Conservation (phyloP, 2,797 vertebrate genomes). For the Enteromius mattozi region DNA sequence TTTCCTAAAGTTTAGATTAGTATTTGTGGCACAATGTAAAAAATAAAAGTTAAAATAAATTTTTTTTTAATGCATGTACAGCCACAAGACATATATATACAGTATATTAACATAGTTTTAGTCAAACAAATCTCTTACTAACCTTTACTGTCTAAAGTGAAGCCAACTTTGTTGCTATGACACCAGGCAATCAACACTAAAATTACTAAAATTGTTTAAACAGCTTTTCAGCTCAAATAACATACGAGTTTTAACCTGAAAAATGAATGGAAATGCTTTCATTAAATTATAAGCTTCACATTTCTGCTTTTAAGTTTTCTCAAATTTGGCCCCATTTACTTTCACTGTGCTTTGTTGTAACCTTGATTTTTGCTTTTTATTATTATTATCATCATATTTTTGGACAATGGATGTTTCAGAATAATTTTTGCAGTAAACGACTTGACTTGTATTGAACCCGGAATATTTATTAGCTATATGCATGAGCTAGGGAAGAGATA, state of each 20-base stretch:
- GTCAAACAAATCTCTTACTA: not conserved
- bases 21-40: not conserved
- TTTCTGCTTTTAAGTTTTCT: not conserved
- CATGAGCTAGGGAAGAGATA: slow-evolving; percentile 12
- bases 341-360: not conserved
- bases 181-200: not conserved
- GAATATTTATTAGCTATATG: not conserved
- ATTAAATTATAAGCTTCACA: not conserved
- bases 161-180: not conserved
- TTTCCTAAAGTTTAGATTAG: not conserved
- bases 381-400: not conserved
- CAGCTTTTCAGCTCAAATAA: not conserved
- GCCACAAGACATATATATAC: not conserved
- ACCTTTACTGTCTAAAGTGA: not conserved
- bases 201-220: not conserved
- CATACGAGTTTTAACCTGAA: not conserved
- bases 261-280: not conserved
- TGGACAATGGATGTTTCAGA: not conserved
- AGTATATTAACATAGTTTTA: not conserved
- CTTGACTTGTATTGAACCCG: not conserved
- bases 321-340: not conserved
- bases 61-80: not conserved
- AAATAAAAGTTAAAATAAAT: not conserved
- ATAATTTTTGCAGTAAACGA: not conserved
- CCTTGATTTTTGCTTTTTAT: not conserved